A percentile compares a stretch with the other conserved stretches of the same genome.
phyloP scores from a whole-genome alignment of 2,113 vertebrate genomes.

The Rhabdornis inornatus region DNA sequence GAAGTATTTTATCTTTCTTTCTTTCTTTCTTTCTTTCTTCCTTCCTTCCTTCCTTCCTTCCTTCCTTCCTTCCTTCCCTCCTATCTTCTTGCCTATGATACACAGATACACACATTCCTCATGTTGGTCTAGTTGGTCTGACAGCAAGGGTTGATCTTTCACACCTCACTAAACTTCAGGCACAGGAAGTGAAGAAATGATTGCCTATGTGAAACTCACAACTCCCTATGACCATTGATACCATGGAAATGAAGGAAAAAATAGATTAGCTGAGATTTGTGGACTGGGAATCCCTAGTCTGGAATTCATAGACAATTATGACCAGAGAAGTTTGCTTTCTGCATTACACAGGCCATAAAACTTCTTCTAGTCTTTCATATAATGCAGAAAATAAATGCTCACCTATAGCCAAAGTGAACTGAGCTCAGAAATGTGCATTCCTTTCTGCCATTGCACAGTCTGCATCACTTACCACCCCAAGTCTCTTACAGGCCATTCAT shows the following conservation, averaged over 20 bases:
- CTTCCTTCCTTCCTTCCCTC: rapidly evolving
- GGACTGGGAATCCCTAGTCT: neutral
- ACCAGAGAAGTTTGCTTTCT: neutral
- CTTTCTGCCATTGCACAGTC: neutral
- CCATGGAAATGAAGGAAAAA: neutral
- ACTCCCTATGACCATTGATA: neutral
- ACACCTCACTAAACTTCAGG: neutral
- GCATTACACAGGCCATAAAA: constrained; percentile 29
- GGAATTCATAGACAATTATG: neutral
- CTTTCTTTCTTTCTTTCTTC: too few relatives aligned
- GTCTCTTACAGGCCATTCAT: neutral
- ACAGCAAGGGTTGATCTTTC: neutral
- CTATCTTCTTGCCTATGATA: too few relatives aligned
- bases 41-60: rapidly evolving
- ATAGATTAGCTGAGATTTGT: neutral
- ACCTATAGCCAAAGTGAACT: neutral
- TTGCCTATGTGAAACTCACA: neutral
- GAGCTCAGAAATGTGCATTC: neutral
- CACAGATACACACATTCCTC: neutral
- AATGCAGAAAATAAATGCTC: neutral
- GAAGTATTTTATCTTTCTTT: neutral
- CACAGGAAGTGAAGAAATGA: neutral
- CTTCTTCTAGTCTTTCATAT: neutral
- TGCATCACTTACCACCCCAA: neutral
- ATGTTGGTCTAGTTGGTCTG: neutral